Conservation (phyloP, 92 coral and sea anemone genomes). For the Epizoanthus illoricatus region DNA sequence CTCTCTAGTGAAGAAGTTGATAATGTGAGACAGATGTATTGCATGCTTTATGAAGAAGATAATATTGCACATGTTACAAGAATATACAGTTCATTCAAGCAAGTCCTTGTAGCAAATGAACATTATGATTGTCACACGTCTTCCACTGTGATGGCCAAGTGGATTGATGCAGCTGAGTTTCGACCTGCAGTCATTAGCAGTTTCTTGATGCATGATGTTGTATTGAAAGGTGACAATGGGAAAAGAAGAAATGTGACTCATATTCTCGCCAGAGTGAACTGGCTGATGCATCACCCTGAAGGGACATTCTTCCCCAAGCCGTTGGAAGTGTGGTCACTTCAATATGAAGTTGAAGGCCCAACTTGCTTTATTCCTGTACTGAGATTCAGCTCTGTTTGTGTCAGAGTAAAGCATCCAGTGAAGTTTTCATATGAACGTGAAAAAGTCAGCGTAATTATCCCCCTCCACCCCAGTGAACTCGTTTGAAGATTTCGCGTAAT, state of each 20-base stretch:
- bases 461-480: background rate
- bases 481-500: no score
- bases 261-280: conserved; percentile 54
- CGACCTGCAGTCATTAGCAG: conserved; percentile 51
- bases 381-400: conserved; percentile 40
- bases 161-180: conserved; percentile 41
- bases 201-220: conserved; percentile 44
- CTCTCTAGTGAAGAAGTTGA: conserved; percentile 16
- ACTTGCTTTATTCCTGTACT: conserved; percentile 46
- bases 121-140: conserved; percentile 37
- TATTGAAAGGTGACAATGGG: conserved; percentile 1
- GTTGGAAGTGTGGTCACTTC: conserved; percentile 44
- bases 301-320: conserved; percentile 43
- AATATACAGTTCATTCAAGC: conserved; percentile 35
- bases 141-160: conserved; percentile 49
- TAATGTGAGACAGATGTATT: conserved; percentile 40
- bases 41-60: conserved; percentile 20
- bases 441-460: conserved; percentile 45
- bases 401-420: conserved; percentile 23
- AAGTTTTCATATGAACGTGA: conserved; percentile 15
- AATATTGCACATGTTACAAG: conserved; percentile 35
- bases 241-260: conserved; percentile 41
- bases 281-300: conserved; percentile 46
- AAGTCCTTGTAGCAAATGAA: conserved; percentile 24
- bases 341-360: conserved; percentile 36